Base-by-base conservation (phyloP, 2,888 invertebrate species). In the Cataglyphis rosenhaueri region DNA sequence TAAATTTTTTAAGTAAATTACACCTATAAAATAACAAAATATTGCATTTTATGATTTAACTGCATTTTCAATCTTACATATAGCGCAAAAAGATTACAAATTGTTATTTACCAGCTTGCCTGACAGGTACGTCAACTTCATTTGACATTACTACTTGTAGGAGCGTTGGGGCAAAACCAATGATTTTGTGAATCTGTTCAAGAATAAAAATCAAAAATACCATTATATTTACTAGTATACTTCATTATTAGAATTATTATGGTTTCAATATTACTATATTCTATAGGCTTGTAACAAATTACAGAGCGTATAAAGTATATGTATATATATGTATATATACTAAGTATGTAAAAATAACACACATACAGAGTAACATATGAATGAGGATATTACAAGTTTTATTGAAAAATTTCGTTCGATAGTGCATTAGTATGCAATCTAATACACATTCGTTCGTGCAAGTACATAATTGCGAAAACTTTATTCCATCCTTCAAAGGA, bases 1-100 rank as follows among this genome's bases (percentile, higher is more conserved):
- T 93, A 98, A 96, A 95, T 99, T 99, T 95, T 99, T 99, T 88
- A 99, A 95, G 95, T 99, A 99, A 89, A 99, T 98, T 57, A 98
- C 99, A 91, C 98, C 96, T 95, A n/a, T 52, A 79, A 35, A 10
- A 25, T 6, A 76, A 44, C 21, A 35, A 82, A 84, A 81, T 8
- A 81, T 81, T 15, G 1, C 2, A 2, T 2, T 12, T 52, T 4
- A 1, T n/a, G 10, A 44, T 38, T 29, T 25, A 5, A 18, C 44
- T 44, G 68, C 32, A 25, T 29, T 12, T 12, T 32, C 59, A 44
- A 5, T 57, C 0, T 8, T 1, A 32, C 5, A 66, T 8, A 1
- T 9, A 15, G 0, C 21, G n/a, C 2, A 66, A 66, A 15, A 61
- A 38, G 10, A 59, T 52, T 9, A 61, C 15, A 62, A 65, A 66